A percentile compares a stretch with the other conserved stretches of the same genome.
phyloP scores from a whole-genome alignment of 1,140 invertebrate genomes.

The Ylistrum balloti region DNA sequence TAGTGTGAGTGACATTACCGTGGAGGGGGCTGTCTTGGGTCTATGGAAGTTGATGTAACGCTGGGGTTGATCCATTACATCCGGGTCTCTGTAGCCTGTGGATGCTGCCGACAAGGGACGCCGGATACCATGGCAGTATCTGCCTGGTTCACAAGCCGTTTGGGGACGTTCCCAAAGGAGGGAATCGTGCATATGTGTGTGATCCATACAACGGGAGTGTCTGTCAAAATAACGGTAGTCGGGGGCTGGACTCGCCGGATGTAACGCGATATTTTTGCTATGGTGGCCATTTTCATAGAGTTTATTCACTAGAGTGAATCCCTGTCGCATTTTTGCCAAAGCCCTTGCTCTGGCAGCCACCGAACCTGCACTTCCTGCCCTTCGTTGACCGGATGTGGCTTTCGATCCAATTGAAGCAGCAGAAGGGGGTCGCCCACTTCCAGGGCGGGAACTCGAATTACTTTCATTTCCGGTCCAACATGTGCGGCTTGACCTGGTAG shows the following conservation, averaged over 20 bases:
- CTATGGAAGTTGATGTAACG: constrained; percentile 69
- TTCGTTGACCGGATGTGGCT: constrained; percentile 47
- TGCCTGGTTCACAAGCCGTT: constrained; percentile 60
- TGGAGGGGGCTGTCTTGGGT: constrained; percentile 63
- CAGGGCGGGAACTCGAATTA: constrained; percentile 48
- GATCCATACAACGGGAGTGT: constrained; percentile 67
- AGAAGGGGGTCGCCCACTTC: constrained; percentile 48
- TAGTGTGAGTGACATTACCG: constrained; percentile 54
- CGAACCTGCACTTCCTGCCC: constrained; percentile 66
- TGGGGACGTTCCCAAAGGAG: constrained; percentile 61
- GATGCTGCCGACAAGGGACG: constrained; percentile 60
- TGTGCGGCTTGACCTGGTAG: constrained; percentile 34
- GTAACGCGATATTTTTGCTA: constrained; percentile 61
- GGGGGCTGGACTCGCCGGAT: constrained; percentile 68
- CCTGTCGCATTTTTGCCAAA: constrained; percentile 59
- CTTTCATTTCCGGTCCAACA: constrained; percentile 52
- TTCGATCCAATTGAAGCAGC: constrained; percentile 52
- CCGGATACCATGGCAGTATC: constrained; percentile 53
- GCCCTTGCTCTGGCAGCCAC: constrained; percentile 50
- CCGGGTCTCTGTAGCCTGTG: constrained; percentile 50
- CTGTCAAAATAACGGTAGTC: constrained; percentile 70
- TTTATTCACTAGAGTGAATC: constrained; percentile 70
- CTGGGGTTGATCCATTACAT: constrained; percentile 64
- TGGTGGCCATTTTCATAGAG: constrained; percentile 63
- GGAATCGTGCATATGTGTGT: constrained; percentile 65